phyloP scores from a whole-genome alignment of 2,797 vertebrate species.

The Remorina albescens region DNA sequence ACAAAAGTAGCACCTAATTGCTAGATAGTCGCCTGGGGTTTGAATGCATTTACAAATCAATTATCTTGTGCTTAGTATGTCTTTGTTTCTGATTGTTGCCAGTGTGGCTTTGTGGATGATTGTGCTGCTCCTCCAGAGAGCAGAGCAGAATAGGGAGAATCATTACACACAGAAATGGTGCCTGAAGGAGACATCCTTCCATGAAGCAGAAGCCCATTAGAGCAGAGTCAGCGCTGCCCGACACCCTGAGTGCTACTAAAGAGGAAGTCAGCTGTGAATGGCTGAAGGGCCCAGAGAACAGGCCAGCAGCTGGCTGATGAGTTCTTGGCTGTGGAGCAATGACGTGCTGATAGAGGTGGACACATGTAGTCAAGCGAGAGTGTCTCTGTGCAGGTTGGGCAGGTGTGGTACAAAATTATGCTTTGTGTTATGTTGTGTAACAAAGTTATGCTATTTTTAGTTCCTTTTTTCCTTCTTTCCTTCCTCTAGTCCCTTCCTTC shows the following conservation, averaged over 20 bases:
- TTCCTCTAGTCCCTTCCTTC: too few relatives aligned
- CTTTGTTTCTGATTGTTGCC: slow-evolving; percentile 14
- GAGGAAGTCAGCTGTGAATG: slow-evolving; percentile 75
- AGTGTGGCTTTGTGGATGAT: slow-evolving; percentile 3
- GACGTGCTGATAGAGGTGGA: slow-evolving; percentile 15
- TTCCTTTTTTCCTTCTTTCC: too few relatives aligned
- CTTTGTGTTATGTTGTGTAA: background rate
- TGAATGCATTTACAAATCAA: slow-evolving; percentile 11
- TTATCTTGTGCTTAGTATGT: background rate
- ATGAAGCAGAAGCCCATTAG: slow-evolving; percentile 64
- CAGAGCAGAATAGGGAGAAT: slow-evolving; percentile 36
- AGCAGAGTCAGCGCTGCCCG: slow-evolving; percentile 56
- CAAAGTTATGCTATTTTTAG: background rate
- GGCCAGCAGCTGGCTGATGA: slow-evolving; percentile 67
- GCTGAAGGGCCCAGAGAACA: slow-evolving; percentile 65
- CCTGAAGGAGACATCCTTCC: slow-evolving; percentile 67
- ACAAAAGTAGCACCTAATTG: slow-evolving; percentile 8
- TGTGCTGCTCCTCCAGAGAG: slow-evolving; percentile 27
- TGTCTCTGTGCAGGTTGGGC: slow-evolving; percentile 8
- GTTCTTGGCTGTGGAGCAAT: slow-evolving; percentile 33
- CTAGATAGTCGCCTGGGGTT: background rate
- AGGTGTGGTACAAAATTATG: slow-evolving; percentile 13
- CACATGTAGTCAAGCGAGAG: slow-evolving; percentile 16
- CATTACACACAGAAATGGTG: slow-evolving; percentile 53
- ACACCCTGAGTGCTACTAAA: slow-evolving; percentile 57